Evolutionary conservation across 2,113 vertebrate genomes (phyloP).

Genomic region (Apodemus sylvaticus): DNA sequence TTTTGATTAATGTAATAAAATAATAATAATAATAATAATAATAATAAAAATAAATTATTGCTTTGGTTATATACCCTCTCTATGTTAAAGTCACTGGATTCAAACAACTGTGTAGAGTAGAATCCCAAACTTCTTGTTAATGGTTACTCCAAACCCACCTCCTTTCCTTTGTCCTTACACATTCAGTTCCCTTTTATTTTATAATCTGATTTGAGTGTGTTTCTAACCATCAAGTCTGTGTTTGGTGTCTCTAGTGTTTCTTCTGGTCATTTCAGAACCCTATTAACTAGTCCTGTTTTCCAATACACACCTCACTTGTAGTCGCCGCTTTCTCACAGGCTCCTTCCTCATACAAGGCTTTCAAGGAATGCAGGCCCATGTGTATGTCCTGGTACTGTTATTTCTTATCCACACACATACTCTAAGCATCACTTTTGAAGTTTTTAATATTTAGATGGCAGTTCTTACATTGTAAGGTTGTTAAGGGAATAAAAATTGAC

Average conservation of each 20-base stretch:
- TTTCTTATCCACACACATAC: background rate
- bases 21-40: background rate
- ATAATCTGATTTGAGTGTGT: background rate
- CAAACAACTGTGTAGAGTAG: background rate
- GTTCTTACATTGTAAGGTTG: background rate
- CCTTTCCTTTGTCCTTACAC: background rate
- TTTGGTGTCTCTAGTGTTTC: background rate
- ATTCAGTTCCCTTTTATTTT: background rate
- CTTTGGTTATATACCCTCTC: background rate
- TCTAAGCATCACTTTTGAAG: background rate
- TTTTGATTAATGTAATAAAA: conserved; percentile 3
- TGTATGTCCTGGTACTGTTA: background rate
- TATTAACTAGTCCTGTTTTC: background rate
- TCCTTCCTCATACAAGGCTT: background rate
- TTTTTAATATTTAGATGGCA: background rate
- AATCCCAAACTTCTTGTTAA: background rate
- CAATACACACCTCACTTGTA: background rate
- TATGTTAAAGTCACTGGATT: background rate
- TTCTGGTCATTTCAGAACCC: background rate
- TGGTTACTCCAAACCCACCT: background rate
- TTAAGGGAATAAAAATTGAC: conserved; percentile 10
- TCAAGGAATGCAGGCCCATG: background rate
- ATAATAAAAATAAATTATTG: background rate
- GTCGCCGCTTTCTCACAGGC: background rate
- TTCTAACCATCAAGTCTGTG: background rate